Evolutionary conservation across 2,113 vertebrate genomes (phyloP).

Genomic region (Chionis minor): DNA sequence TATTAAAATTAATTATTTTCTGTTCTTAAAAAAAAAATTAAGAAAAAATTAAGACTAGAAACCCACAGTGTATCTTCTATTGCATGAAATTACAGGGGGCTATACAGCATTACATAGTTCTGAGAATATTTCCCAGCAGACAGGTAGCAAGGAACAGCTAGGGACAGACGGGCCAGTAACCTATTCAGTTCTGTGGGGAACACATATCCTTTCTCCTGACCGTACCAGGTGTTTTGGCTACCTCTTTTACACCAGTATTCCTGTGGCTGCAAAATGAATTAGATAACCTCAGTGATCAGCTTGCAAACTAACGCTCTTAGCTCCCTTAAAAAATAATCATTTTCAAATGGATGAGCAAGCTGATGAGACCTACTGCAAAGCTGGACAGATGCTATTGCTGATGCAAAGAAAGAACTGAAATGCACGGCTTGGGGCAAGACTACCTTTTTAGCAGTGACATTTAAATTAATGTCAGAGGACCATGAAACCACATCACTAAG

Average conservation of each 20-base stretch:
- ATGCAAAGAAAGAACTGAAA: slow-evolving; percentile 32
- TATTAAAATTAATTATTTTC: neutral
- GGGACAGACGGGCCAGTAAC: neutral
- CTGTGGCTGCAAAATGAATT: neutral
- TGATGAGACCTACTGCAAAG: slow-evolving; percentile 41
- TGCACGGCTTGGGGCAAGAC: neutral
- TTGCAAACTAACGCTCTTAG: slow-evolving; percentile 35
- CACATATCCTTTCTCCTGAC: neutral
- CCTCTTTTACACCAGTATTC: neutral
- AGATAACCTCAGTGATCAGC: slow-evolving; percentile 5
- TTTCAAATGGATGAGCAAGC: slow-evolving; percentile 24
- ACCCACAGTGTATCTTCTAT: neutral
- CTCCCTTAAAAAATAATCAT: neutral
- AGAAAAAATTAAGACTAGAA: neutral
- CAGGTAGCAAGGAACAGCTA: neutral
- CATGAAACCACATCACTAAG: slow-evolving; percentile 5
- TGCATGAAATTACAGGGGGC: neutral
- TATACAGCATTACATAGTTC: neutral
- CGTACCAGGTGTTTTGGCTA: neutral
- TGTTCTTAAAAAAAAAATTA: neutral
- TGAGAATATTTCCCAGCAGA: neutral
- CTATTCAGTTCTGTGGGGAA: accelerated
- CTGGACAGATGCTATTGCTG: slow-evolving; percentile 37
- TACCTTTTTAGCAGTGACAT: slow-evolving; percentile 34
- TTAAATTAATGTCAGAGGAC: slow-evolving; percentile 47